Evolutionary conservation across 2,113 vertebrate species (phyloP), one percentile per base, ranked within the genome.

Genomic region (Trematocara nigrifrons): DNA sequence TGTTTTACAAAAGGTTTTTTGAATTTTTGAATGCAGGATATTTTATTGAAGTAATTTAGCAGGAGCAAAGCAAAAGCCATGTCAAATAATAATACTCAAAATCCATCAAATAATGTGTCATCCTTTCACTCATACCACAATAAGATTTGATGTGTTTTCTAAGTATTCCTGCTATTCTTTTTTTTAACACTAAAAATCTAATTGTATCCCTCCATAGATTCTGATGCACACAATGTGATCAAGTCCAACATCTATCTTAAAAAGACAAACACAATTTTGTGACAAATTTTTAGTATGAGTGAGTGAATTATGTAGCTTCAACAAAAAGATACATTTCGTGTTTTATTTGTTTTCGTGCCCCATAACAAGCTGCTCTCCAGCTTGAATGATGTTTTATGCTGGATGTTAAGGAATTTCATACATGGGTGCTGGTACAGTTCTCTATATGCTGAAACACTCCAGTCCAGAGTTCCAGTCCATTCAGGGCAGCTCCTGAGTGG

Each of bases 391-490:
- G 35, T 49, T 86, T 87, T 77, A 56, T 42, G 77, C 47, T 53
- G 10, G 47, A 81, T 88, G 83, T 88, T 76, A 83, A 54, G 38
- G 40, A 82, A 90, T 87, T 76, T 79, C 86, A 83, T 83, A 77
- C 86, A 77, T 84, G 54, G 4, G 18, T 13, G 33, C 61, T 40
- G 35, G 35, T 66, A 13, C 4, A 66, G 61, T 20, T 66, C 35
- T 7, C 35, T 66, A 66, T 40, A 13, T 22, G 35, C 61, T 40
- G 35, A 42, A 22, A 69, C 11, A 13, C 59, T n/a, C 11, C 59
- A 22, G 11, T 2, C 38, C 38, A 9, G 6, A 13, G 6, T 22
- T 69, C 35, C n/a, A 69, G 1, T 42, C 35, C 35, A 42, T 40
- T 13, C 64, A 13, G 18, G 35, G 33, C 61, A 20, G 4, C 18